Percentiles rank a stretch among this genome's conserved stretches.
These are phyloP conservation scores for Nowickia ferox DNA, from an alignment of 2,888 invertebrate species.

Conservation along the genomic window DNA sequence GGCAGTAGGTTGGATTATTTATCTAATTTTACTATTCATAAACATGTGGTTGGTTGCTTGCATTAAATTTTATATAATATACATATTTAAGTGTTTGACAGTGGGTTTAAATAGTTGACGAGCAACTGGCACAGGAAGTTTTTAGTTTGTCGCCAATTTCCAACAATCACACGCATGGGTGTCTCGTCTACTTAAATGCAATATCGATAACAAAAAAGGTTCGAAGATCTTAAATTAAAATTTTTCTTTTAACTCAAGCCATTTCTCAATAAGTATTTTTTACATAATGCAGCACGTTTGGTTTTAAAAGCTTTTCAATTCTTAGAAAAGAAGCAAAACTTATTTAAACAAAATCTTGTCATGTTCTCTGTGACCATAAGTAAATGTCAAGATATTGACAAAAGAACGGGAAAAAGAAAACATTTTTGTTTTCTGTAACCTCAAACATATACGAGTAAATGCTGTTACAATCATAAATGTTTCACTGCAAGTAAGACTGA, in stretches of 20 bases:
- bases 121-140: slow-evolving; percentile 61
- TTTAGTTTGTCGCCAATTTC: neutral
- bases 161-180: slow-evolving; percentile 16
- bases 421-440: slow-evolving; percentile 22
- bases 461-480: slow-evolving; percentile 67
- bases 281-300: neutral
- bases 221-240: neutral
- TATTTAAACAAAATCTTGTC: slow-evolving; percentile 34
- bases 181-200: neutral
- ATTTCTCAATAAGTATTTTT: neutral
- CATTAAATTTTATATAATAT: slow-evolving; percentile 19
- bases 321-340: slow-evolving; percentile 1
- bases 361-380: slow-evolving; percentile 42
- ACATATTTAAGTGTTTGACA: slow-evolving; percentile 43
- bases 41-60: slow-evolving; percentile 29
- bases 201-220: neutral
- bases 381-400: slow-evolving; percentile 52
- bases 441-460: slow-evolving; percentile 38
- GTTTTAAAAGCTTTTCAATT: slow-evolving; percentile 3
- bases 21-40: slow-evolving; percentile 56
- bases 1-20: slow-evolving; percentile 60
- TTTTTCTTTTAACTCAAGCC: neutral
- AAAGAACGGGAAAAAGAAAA: slow-evolving; percentile 57
- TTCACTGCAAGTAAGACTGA: neutral
- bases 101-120: slow-evolving; percentile 65